Percentiles rank a stretch among this genome's conserved stretches.
Evolutionary conservation across 2,797 vertebrate species (phyloP).

Genomic region (Carduelis carduelis): DNA sequence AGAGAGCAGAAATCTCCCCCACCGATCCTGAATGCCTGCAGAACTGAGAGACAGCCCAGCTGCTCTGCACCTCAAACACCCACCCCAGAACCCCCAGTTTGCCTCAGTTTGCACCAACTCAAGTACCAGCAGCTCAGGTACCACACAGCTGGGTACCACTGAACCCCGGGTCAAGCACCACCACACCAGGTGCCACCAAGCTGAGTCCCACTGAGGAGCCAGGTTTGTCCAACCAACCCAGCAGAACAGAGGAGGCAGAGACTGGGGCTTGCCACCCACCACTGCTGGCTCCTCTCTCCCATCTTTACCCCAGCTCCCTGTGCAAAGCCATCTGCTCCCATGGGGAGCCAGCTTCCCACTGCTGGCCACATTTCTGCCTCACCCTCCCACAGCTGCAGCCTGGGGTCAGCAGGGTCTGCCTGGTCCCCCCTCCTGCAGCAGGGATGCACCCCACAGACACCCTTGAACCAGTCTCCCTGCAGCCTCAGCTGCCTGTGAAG

Average conservation of each 20-base stretch:
- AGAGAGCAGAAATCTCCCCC: neutral
- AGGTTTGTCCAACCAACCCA: too few relatives aligned
- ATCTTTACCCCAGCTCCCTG: neutral
- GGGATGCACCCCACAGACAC: neutral
- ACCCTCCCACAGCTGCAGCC: fast-evolving
- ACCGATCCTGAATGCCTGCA: neutral
- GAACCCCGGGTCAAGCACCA: fast-evolving
- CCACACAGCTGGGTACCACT: neutral
- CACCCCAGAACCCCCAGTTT: neutral
- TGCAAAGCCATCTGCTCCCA: neutral
- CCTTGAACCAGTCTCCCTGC: neutral
- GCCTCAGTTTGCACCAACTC: neutral
- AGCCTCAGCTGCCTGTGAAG: neutral
- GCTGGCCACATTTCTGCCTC: neutral
- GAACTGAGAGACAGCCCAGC: neutral
- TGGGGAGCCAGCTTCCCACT: fast-evolving
- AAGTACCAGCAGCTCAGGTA: neutral
- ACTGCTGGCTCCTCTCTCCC: neutral
- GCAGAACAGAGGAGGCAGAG: neutral
- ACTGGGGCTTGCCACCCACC: fast-evolving
- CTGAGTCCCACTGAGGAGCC: fast-evolving
- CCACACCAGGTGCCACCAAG: neutral
- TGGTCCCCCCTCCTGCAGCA: neutral
- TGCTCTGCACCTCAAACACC: neutral
- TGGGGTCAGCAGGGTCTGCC: neutral